Conservation (phyloP, 2,113 vertebrate species). For the Chloropsis cyanopogon region DNA sequence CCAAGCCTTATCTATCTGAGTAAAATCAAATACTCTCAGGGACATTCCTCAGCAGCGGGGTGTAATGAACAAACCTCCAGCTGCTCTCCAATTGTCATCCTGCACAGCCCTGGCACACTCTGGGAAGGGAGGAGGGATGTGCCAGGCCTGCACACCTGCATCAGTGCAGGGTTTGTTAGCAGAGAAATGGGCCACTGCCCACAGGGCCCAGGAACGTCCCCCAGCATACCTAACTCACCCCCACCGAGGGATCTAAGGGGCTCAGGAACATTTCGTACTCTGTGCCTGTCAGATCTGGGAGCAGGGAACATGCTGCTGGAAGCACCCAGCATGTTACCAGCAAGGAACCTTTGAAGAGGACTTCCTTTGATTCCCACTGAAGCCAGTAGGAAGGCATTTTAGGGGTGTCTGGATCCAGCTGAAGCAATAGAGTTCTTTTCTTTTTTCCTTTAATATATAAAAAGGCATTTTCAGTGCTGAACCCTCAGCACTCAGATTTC, state of each 20-base stretch:
- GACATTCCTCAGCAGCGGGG: not conserved
- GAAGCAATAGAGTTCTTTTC: not conserved
- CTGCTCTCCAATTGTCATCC: not conserved
- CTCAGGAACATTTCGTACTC: not conserved
- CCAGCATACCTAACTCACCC: not conserved
- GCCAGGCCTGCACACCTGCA: not conserved
- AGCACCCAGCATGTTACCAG: not conserved
- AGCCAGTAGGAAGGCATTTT: not conserved
- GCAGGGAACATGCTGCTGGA: not conserved
- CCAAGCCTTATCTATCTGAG: not conserved
- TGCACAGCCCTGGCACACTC: fast-evolving
- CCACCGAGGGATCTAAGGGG: not conserved
- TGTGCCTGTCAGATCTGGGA: not conserved
- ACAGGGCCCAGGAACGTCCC: fast-evolving
- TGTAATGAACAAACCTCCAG: not conserved
- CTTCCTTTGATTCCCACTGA: not conserved
- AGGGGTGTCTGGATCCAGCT: not conserved
- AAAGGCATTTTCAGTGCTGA: not conserved
- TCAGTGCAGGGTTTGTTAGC: not conserved
- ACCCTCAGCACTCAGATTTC: not conserved
- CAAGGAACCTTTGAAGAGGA: not conserved
- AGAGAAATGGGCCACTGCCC: not conserved
- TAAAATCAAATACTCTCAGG: not conserved
- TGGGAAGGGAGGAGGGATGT: not conserved
- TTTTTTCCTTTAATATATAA: not conserved